Evolutionary conservation across 1,140 invertebrate genomes (phyloP), one percentile per base, ranked within the genome.

Genomic region (Andricus grossulariae): DNA sequence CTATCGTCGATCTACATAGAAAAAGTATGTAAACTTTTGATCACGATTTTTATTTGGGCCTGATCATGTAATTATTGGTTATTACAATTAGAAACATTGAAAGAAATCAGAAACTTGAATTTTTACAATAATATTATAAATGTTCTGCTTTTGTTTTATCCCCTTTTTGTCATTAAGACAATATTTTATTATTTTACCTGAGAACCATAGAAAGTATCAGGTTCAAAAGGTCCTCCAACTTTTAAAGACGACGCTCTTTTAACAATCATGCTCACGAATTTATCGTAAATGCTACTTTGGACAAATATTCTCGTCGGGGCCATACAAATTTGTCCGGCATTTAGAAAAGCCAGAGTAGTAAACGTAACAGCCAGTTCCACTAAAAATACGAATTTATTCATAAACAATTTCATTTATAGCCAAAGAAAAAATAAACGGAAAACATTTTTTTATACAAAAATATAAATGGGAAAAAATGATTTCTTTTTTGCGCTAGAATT

Each of bases 291-390:
- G 4, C 90, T 84, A 74, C 92, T 93, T 74, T 96, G 94, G 6
- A 96, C 95, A 86, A 94, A 96, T 2, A 93, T 93, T 73, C 95
- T 85, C 1, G 94, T 94, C 2, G 94, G 95, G 77, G 95, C 95
- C 87, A 93, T 93, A 84, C 95, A 96, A 83, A 93, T 94, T 90
- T 96, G 95, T 8, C 95, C 95, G 80, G 94, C 92, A 83, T 95
- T 95, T 81, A 92, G 91, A 87, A 95, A 95, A 2, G 92, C 94
- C 50, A 92, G 87, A 78, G 94, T 92, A 19, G 94, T 92, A 75
- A 93, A 91, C 52, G 93, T 85, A 0, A 93, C 94, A 10, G 95
- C 95, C 72, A 93, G 79, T 66, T 94, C 93, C 82, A 96, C 93
- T 95, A 80, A 7, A 79, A 45, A 52, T 75, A 11, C 39, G 80